Base-by-base conservation (phyloP, 2,797 vertebrate genomes). In the Chrysocyon brachyurus region DNA sequence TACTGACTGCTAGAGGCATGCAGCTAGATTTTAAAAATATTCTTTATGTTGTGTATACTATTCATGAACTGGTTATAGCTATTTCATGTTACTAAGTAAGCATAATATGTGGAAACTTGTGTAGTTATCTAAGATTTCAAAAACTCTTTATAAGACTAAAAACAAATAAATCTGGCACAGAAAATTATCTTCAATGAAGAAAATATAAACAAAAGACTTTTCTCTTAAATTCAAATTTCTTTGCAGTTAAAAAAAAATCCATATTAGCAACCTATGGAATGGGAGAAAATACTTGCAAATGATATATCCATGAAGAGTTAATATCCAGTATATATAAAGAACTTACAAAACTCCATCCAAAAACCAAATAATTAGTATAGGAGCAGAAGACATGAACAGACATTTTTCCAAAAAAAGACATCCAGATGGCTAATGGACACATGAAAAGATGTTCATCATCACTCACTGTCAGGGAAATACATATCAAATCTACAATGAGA, bases 111-210 rank as follows among this genome's bases (percentile, higher is more conserved):
- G 12, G 21, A 64, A 92, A 86, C 15, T 40, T 92, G 57, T 59
- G 64, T 89, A 81, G 49, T 11, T 79, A 59, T 31, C 52, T 14
- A n/a, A 72, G 59, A 89, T 64, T 28, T 56, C 49, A 94, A 85
- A 81, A 89, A 85, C 36, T 10, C 52, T 31, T 84, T 52, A 77
- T 64, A 81, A 73, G 12, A 79, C 10, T 72, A 31, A 95, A 90
- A 95, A 94, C 6, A 77, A 72, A 52, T 8, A 77, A 89, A n/a
- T 64, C 33, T 92, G 28, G 14, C 24, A 83, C 0, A 46, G n/a
- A 63, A 94, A 94, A 86, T 64, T n/a, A 90, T 87, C 87, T 81
- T 24, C 14, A 86, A 22, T 91, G 49, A 77, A 89, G n/a, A 81
- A 96, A 94, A 83, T 28, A 68, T 5, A 75, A 90, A 52, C 19